These are phyloP conservation scores for Spondyliosoma cantharus DNA, from an alignment of 2,797 vertebrate species.

Conservation along the genomic window DNA sequence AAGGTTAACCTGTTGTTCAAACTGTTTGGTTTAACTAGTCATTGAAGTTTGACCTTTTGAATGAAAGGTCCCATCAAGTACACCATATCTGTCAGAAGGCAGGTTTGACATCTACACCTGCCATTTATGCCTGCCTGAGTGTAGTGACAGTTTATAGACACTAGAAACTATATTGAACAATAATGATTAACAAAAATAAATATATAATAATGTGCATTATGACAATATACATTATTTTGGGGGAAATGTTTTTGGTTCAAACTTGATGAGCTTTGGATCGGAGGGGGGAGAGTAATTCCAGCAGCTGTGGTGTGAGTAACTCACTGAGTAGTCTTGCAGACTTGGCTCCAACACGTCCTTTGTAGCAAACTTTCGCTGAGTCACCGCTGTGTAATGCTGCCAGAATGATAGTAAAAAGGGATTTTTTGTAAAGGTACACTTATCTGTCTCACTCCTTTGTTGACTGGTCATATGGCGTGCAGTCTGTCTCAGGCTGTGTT, in stretches of 20 bases:
- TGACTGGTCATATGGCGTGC: conserved; percentile 22
- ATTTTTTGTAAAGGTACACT: conserved; percentile 37
- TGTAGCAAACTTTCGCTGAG: conserved; percentile 30
- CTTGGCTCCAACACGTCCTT: conserved; percentile 7
- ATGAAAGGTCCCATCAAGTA: background rate
- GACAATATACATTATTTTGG: background rate
- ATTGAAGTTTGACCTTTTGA: conserved; percentile 40
- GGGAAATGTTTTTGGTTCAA: background rate
- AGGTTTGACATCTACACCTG: background rate
- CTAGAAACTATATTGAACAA: background rate
- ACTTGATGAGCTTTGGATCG: background rate
- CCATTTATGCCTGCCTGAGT: background rate
- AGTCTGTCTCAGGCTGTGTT: conserved; percentile 30
- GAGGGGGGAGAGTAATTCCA: conserved; percentile 29
- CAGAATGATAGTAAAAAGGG: conserved; percentile 40
- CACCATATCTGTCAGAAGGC: background rate
- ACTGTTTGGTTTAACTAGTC: conserved; percentile 28
- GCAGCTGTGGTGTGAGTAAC: conserved; percentile 63
- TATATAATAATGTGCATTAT: background rate
- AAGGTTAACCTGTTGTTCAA: conserved; percentile 27
- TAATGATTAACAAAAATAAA: too few relatives aligned
- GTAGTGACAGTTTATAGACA: background rate
- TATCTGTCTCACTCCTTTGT: conserved; percentile 60
- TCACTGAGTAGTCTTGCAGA: conserved; percentile 2
- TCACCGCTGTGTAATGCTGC: conserved; percentile 39